Evolutionary conservation across 2,888 invertebrate species (phyloP), one percentile per base, ranked within the genome.

Genomic region (Dynastes hyllus): DNA sequence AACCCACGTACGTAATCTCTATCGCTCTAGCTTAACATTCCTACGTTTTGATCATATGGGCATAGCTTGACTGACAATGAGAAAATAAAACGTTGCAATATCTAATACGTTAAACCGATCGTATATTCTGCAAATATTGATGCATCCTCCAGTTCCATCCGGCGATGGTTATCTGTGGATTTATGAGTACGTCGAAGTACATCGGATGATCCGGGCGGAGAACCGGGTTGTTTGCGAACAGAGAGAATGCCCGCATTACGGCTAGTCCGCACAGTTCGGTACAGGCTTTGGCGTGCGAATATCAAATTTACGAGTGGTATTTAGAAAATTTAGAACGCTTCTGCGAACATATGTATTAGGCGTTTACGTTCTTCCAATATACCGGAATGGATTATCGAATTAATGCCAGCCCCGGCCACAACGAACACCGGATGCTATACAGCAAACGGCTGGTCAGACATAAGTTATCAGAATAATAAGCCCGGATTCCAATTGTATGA

Each of bases 161-260:
- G 71, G 8, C 50, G 71, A 71, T 71, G 27, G 71, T 71, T 53
- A 71, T 71, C 71, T 71, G 51, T 55, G 55, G 53, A 71, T 71
- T 71, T 71, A 71, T 53, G 45, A 45, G 45, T 45, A 45, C 45
- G 45, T 8, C 45, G 71, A 9, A 50, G 51, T 40, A 16, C 53
- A 50, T 32, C 29, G 29, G 29, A 32, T 63, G 63, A 63, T 63
- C 32, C 63, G 32, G 29, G 32, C 45, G 45, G 63, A 22, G 16
- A 9, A 58, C 16, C 29, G 27, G 63, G 63, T 63, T 63, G 63
- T 63, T 63, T 63, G 63, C 63, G n/a, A 61, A 61, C 37, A 11
- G 45, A 45, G 45, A 45, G 45, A 40, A 40, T 8, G 45, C 45
- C 45, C 45, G 45, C 45, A 45, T 45, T 45, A 45, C 45, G 45